These are phyloP conservation scores for Enteromius viviparus DNA, from an alignment of 2,797 vertebrate genomes.

Conservation along the genomic window DNA sequence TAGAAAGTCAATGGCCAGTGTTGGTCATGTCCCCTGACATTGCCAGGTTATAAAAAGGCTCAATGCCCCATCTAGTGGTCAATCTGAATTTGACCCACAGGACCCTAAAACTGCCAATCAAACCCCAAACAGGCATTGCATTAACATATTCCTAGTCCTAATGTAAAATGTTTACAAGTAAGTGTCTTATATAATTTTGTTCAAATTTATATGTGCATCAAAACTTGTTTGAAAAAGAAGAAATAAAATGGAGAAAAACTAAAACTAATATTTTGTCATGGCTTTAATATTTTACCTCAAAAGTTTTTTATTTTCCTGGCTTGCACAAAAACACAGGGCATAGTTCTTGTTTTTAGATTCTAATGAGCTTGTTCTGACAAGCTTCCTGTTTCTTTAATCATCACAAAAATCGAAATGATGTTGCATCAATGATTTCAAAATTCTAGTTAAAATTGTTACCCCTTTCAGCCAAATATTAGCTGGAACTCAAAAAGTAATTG, in stretches of 20 bases:
- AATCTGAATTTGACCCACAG: conserved; percentile 47
- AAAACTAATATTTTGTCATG: not conserved
- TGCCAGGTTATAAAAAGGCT: conserved; percentile 34
- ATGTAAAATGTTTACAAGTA: not conserved
- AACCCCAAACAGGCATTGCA: not conserved
- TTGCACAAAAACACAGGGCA: not conserved
- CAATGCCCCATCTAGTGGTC: conserved; percentile 61
- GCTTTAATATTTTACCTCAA: not conserved
- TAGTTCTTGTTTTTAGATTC: not conserved
- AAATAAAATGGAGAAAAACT: not conserved
- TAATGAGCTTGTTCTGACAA: not conserved
- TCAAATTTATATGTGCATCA: not conserved
- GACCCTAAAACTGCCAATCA: conserved; percentile 32
- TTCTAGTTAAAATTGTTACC: not conserved
- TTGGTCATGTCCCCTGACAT: not conserved
- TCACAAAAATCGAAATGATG: not conserved
- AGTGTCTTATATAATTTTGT: not conserved
- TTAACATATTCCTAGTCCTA: not conserved
- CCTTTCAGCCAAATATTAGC: not conserved
- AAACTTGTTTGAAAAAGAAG: not conserved
- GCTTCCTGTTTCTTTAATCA: not conserved
- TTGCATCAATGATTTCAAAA: not conserved
- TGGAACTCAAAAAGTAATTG: not conserved
- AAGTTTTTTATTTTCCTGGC: not conserved
- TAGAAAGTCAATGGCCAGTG: not conserved